These are phyloP conservation scores for Oegoconia quadripuncta DNA, from an alignment of 2,888 invertebrate species.

Conservation along the genomic window DNA sequence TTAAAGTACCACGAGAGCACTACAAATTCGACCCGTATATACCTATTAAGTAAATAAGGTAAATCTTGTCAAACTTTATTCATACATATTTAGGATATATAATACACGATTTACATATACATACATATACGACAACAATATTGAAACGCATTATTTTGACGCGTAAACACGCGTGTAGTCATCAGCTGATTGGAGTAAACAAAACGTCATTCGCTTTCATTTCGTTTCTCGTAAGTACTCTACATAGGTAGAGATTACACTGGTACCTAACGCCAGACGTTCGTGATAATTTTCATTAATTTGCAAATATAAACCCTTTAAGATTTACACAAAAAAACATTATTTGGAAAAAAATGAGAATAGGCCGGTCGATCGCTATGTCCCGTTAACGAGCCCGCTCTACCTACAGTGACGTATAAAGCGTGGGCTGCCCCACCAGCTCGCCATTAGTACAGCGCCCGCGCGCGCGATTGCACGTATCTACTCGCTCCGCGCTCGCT, in stretches of 20 bases:
- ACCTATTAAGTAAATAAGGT: too few relatives aligned
- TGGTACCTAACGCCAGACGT: too few relatives aligned
- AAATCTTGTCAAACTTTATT: too few relatives aligned
- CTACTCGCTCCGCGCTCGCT: constrained; percentile 61
- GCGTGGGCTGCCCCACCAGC: constrained; percentile 72
- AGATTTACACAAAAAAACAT: constrained; percentile 48
- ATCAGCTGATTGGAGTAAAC: constrained; percentile 71
- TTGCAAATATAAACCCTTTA: not conserved
- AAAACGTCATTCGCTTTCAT: constrained; percentile 35
- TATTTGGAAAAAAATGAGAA: constrained; percentile 75
- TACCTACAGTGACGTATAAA: constrained; percentile 75
- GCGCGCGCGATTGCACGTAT: constrained; percentile 75
- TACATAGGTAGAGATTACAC: too few relatives aligned
- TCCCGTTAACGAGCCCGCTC: constrained; percentile 73
- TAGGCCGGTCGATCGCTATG: constrained; percentile 73
- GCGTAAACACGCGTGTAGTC: constrained; percentile 23
- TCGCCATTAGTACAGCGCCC: constrained; percentile 73
- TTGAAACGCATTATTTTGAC: not conserved
- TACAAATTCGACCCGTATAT: too few relatives aligned
- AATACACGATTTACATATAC: too few relatives aligned
- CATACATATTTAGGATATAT: too few relatives aligned
- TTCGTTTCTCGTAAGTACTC: not conserved
- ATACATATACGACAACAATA: too few relatives aligned
- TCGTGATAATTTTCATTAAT: not conserved
- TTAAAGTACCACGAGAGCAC: too few relatives aligned